Conservation (phyloP, 2,113 vertebrate genomes). For the Tyto alba region DNA sequence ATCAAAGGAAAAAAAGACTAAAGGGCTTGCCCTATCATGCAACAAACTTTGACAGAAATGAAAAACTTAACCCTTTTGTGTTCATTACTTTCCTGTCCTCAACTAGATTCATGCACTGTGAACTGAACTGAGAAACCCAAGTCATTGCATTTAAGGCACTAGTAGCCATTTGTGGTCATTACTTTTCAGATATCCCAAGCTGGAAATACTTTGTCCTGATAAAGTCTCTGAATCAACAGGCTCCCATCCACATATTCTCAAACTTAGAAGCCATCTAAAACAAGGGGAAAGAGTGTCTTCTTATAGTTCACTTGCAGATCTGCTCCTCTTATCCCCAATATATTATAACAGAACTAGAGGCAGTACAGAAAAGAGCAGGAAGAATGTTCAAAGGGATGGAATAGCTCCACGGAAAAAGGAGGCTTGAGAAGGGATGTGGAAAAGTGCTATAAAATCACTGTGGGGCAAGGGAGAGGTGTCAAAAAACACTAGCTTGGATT, state of each 20-base stretch:
- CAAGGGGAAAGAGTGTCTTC: not conserved
- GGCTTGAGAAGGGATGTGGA: not conserved
- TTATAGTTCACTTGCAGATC: not conserved
- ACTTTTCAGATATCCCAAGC: not conserved
- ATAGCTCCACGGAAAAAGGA: not conserved
- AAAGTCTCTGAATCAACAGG: not conserved
- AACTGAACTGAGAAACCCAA: not conserved
- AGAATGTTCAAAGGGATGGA: not conserved
- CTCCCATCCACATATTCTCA: not conserved
- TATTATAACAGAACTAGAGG: not conserved
- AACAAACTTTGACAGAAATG: not conserved
- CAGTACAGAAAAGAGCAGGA: not conserved
- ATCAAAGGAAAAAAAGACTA: not conserved
- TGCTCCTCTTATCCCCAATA: not conserved
- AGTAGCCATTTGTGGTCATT: not conserved
- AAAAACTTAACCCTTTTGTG: not conserved
- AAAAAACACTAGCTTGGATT: no score
- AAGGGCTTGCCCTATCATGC: not conserved
- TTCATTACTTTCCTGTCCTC: not conserved
- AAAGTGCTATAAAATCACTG: not conserved
- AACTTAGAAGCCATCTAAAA: not conserved
- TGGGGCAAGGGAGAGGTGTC: not conserved
- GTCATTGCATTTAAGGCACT: not conserved
- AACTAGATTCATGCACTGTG: not conserved
- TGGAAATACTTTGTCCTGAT: not conserved